These are phyloP conservation scores for Pelvicachromis taeniatus DNA, from an alignment of 2,113 vertebrate species.

Conservation along the genomic window DNA sequence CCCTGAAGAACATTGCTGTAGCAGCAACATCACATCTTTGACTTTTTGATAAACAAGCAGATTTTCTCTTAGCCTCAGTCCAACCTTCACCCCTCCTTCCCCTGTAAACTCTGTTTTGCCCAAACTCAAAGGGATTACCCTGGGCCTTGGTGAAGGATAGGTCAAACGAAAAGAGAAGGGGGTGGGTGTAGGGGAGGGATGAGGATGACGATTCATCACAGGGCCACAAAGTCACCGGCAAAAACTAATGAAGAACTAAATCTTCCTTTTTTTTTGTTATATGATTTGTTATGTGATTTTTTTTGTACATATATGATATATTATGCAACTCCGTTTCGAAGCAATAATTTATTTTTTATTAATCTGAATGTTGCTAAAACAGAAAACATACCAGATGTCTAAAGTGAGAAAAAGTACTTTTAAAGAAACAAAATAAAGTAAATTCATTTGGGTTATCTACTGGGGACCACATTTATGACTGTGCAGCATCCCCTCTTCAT, in stretches of 20 bases:
- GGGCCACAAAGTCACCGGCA: not conserved
- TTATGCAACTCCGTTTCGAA: fast-evolving
- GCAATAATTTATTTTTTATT: not conserved
- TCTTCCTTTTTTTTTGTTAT: not conserved
- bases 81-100: conserved; percentile 33
- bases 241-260: not conserved
- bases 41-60: not conserved
- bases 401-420: fast-evolving
- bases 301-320: not conserved
- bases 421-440: not conserved
- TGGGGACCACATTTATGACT: not conserved
- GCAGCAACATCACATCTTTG: not conserved
- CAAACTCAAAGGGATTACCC: conserved; percentile 51
- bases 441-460: not conserved
- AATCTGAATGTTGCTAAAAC: not conserved
- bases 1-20: not conserved
- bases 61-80: conserved; percentile 6
- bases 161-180: conserved; percentile 32
- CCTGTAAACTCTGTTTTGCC: conserved; percentile 64
- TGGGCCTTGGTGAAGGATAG: conserved; percentile 53
- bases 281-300: too few relatives aligned
- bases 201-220: conserved; percentile 38
- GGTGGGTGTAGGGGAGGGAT: not conserved
- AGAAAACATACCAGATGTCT: not conserved
- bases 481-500: not conserved